Conservation (phyloP, 2,888 invertebrate genomes). For the Galeruca laticollis region DNA sequence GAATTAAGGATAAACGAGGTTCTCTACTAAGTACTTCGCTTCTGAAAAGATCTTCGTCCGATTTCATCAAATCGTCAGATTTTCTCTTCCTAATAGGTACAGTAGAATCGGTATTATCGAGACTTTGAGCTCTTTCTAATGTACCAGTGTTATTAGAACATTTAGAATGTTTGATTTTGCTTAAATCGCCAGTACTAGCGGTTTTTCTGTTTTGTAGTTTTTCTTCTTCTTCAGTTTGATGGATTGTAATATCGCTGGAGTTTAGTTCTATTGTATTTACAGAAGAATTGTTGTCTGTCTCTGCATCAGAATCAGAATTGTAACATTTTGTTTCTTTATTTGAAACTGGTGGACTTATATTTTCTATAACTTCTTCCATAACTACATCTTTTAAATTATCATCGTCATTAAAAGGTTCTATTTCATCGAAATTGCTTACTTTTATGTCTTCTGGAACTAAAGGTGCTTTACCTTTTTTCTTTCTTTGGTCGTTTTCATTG, state of each 20-base stretch:
- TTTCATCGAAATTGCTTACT: conserved; percentile 67
- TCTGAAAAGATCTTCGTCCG: conserved; percentile 63
- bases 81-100: conserved; percentile 41
- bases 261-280: conserved; percentile 80
- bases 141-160: conserved; percentile 67
- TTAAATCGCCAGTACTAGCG: conserved; percentile 83
- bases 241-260: conserved; percentile 80
- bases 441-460: conserved; percentile 70
- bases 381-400: conserved; percentile 5
- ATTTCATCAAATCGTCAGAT: conserved; percentile 56
- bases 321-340: conserved; percentile 60
- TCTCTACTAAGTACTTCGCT: conserved; percentile 71
- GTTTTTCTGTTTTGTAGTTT: conserved; percentile 76
- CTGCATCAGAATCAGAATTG: conserved; percentile 69
- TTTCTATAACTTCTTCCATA: conserved; percentile 61
- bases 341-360: neutral
- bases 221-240: conserved; percentile 76
- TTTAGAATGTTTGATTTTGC: conserved; percentile 71
- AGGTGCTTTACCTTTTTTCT: conserved; percentile 82
- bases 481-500: conserved; percentile 63
- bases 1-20: conserved; percentile 71
- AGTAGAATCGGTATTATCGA: conserved; percentile 76
- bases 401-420: conserved; percentile 70
- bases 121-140: conserved; percentile 82
- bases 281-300: conserved; percentile 65